Evolutionary conservation across 2,888 invertebrate genomes (phyloP), one percentile per base, ranked within the genome.

Genomic region (Elmis aenea): DNA sequence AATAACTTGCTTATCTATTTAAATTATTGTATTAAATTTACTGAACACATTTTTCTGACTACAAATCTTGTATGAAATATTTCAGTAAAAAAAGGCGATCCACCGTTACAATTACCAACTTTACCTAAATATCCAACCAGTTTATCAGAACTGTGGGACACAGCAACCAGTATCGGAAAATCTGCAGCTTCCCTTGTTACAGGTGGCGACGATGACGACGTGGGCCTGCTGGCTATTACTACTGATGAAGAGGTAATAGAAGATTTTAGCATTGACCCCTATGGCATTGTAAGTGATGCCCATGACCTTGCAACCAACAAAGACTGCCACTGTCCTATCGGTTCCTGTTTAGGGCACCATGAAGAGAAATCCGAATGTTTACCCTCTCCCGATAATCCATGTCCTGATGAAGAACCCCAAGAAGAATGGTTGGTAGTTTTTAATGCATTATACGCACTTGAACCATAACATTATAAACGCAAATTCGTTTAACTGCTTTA

Each of bases 31-130:
- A 10, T 30, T 24, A 33, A 9, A 1, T 28, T 14, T 14, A 24
- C 8, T 26, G 8, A 2, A 5, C 24, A 24, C 9, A 5, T 24
- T 5, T 8, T 8, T 10, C 6, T 5, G 6, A 24, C n/a, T 6
- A 5, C 9, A 24, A 24, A n/a, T n/a, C n/a, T 18, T 8, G 18
- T 18, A 18, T 18, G 5, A 18, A 18, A n/a, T n/a, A n/a, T 18
- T 67, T 45, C 66, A 83, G 82, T 81, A 47, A 82, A 81, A 69
- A 81, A 81, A 16, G 82, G 79, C 33, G 81, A 81, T 54, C 75
- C 76, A 33, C 77, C 79, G 61, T 68, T 77, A 47, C 76, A 79
- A 45, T 70, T 81, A 50, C 77, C 80, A 24, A 73, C 76, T 52
- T 58, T 68, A 44, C 67, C 81, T 49, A 72, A 74, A 63, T 58